Base-by-base conservation (phyloP, 2,113 vertebrate species). In the Sinocyclocheilus maitianheensis region DNA sequence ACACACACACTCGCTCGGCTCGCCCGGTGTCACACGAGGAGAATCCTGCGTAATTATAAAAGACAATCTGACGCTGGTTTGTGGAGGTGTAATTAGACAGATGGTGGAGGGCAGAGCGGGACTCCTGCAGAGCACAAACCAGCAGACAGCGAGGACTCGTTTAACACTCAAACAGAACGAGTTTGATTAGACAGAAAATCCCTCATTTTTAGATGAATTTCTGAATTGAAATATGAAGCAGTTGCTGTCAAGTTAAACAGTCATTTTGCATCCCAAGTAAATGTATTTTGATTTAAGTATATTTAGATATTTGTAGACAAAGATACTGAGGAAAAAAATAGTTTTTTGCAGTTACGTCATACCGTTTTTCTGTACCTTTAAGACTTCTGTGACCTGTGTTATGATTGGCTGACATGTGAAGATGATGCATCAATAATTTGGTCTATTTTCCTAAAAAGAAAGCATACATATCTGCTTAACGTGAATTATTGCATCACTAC, bases 71-170 rank as follows among this genome's bases (percentile, higher is more conserved):
- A 94, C 93, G 93, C 93, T 94, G 24, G 14, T 69, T 94, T 92
- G 94, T 94, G 92, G 93, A 94, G 94, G 94, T 94, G 89, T 94
- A 95, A 95, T 95, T 92, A 94, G 94, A 91, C 94, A 94, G 95
- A 95, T 94, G 94, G 95, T 89, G 89, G 90, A 91, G 91, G 92
- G 90, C 93, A 92, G 89, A 90, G 78, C 26, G 88, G 89, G 84
- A 92, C 92, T 48, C 46, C 46, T 48, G 46, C 1, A 12, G 55
- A 60, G 18, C 55, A 60, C 3, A 55, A 55, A 55, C 30, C 30
- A 34, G 30, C 53, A 48, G 8, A 55, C 16, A 58, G 18, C 20
- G 18, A 60, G 48, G 48, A 55, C 51, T 55, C 51, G 14, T 18
- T 18, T 55, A 16, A 53, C 4, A 55, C 16, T 55, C 4, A 55